Evolutionary conservation across 2,888 invertebrate genomes (phyloP), one percentile per base, ranked within the genome.

Genomic region (Brenthis daphne): DNA sequence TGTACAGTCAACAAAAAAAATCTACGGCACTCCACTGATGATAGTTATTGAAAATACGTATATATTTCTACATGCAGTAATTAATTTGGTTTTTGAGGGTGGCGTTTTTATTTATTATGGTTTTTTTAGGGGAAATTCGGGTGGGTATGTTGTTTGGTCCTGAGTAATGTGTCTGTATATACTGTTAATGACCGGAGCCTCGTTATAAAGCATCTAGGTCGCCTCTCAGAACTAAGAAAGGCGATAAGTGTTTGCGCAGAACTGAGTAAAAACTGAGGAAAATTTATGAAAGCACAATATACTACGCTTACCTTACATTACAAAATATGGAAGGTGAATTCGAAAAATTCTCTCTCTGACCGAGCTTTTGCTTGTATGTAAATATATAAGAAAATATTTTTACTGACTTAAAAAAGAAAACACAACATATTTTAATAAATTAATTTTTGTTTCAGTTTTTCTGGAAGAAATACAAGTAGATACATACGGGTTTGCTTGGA

Each of bases 171-270:
- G 20, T 48, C 37, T 56, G 64, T 67, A 11, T 63, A 51, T 67
- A 67, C 61, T 64, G 54, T 69, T 65, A 69, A 67, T 56, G 57
- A 57, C 57, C 57, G 43, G 48, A 37, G 67, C 57, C 66, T 68
- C 63, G 65, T 57, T 72, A 72, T 69, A 69, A 69, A 69, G 61
- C 72, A 72, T 69, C 72, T 72, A 48, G 72, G 72, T 72, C 72
- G 65, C 67, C 69, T 65, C 65, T 72, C 56, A 71, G 65, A 69
- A 69, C 67, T 69, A 65, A 69, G 69, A 69, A 67, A 69, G 29
- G 51, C 61, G 69, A 65, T 69, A 69, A 72, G 72, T 72, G 72
- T 72, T 72, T 69, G 67, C 67, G 50, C 64, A 64, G 61, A 50
- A 29, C 65, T 55, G 65, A 55, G 61, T 67, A 65, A 69, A 71